Base-by-base conservation (phyloP, 2,113 vertebrate genomes). In the Narcine bancroftii region DNA sequence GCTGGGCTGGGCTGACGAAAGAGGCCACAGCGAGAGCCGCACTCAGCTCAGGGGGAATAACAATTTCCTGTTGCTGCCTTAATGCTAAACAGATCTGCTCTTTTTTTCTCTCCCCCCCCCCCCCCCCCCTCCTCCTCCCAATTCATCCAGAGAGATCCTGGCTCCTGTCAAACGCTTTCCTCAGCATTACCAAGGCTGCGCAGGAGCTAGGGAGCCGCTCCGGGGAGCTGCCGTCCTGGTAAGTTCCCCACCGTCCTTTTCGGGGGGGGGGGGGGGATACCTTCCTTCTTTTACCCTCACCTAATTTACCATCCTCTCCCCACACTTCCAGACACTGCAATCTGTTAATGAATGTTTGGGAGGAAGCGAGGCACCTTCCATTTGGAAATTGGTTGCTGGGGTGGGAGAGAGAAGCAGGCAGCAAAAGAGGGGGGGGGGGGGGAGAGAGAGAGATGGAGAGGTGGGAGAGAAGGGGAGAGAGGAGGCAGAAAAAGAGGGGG, bases 61-160 rank as follows among this genome's bases (percentile, higher is more conserved):
- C 93, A 93, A 94, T 95, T 97, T 97, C 96, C 96, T 96, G 96
- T 95, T 94, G 93, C 93, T 60, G 93, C 94, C 91, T 93, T 96
- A 96, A 97, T 95, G 95, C 94, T 94, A 94, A 96, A 94, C 97
- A 96, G 96, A 96, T 94, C 93, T 93, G 92, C 91, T 94, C 39
- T 91, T 93, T 93, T n/a, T n/a, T n/a, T n/a, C n/a, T n/a, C n/a
- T n/a, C n/a, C n/a, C n/a, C n/a, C n/a, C n/a, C n/a, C n/a, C n/a
- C n/a, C n/a, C n/a, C n/a, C n/a, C n/a, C n/a, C n/a, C n/a, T n/a
- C n/a, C n/a, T n/a, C n/a, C n/a, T 93, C 47, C 73, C 93, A 92
- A 92, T 93, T 83, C 92, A 92, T 69, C 17, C 89, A 87, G 71
- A 93, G 93, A 92, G 93, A 93, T 94, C 95, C 93, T 33, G 79